Evolutionary conservation across 2,113 vertebrate genomes (phyloP), one percentile per base, ranked within the genome.

Genomic region (Vulpes lagopus): DNA sequence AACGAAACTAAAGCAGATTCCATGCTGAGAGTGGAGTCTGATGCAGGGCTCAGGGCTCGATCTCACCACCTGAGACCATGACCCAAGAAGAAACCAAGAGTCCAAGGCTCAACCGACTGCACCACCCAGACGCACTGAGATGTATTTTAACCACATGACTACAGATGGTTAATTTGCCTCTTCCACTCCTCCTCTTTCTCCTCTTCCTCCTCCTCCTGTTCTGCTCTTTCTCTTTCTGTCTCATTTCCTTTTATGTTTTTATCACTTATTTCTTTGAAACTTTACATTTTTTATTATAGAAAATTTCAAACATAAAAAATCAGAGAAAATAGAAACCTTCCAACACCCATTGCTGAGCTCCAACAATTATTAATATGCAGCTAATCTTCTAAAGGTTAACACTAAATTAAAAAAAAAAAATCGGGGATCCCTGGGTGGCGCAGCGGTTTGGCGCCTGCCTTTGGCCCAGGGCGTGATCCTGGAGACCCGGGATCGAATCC

Each of bases 241-340:
- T 82, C 73, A 43, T 53, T 94, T 80, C 25, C 69, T 85, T 88
- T 80, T 76, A 59, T 84, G 62, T 53, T 60, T 71, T 74, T 53
- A 80, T 65, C 30, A 62, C 22, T 92, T 91, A 38, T 73, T 85
- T 91, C 84, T 83, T 85, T 60, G 15, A 87, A 80, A 62, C 67
- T 59, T 65, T 73, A 43, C 53, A 71, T 69, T 71, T 60, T 84
- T 96, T 69, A 43, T 89, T 96, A 76, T 78, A 83, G 53, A 88
- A 92, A 94, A 73, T 53, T 84, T 87, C 43, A 79, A 80, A 84
- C 30, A 82, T n/a, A 80, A 43, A 82, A 93, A 93, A 74, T 49
- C 27, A 87, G n/a, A 67, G 79, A 38, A 35, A 91, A 60, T 82
- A 38, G 64, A 82, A 88, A 79, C 25, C 94, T 22, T 59, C 82